Evolutionary conservation across 2,797 vertebrate genomes (phyloP), one percentile per base, ranked within the genome.

Genomic region (Cyprinella venusta): DNA sequence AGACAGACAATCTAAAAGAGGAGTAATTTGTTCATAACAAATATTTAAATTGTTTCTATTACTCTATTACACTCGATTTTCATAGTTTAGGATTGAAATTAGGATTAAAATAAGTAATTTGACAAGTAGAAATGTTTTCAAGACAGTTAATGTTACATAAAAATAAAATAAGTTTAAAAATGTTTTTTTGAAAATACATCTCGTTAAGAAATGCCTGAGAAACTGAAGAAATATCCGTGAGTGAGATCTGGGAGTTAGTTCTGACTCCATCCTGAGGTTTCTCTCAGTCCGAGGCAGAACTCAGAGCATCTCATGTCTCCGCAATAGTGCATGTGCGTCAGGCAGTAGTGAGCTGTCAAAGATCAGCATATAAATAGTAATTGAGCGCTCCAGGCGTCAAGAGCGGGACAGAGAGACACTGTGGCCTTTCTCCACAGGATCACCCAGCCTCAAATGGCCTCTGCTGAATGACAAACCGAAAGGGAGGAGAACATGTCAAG

Each of bases 341-440:
- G 85, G 86, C 78, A 85, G 88, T 75, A 56, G 54, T 18, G 81
- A 48, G 79, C 81, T 92, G 92, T 92, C 92, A 93, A 90, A 93
- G 92, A 93, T 93, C 90, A 92, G 90, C 90, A 92, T 91, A 94
- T 93, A 93, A 94, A 94, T 93, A 94, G 91, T 92, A 91, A 93
- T 91, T 91, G 90, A 89, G 85, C 76, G 91, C 91, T 93, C 72
- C 86, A 87, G 94, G 93, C 91, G 56, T 88, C 81, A 88, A 89
- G 74, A 79, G 65, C 52, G 36, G 91, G 92, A 92, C 91, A 92
- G 86, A 90, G 89, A 83, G 82, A 89, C 76, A 81, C 90, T 72
- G 86, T 89, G 91, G 92, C 91, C 88, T 87, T 88, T 88, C 89
- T 90, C 92, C 83, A 85, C 90, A 90, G 89, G 89, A 91, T 87